Evolutionary conservation across 2,113 vertebrate species (phyloP).

Genomic region (Holacanthus passer): DNA sequence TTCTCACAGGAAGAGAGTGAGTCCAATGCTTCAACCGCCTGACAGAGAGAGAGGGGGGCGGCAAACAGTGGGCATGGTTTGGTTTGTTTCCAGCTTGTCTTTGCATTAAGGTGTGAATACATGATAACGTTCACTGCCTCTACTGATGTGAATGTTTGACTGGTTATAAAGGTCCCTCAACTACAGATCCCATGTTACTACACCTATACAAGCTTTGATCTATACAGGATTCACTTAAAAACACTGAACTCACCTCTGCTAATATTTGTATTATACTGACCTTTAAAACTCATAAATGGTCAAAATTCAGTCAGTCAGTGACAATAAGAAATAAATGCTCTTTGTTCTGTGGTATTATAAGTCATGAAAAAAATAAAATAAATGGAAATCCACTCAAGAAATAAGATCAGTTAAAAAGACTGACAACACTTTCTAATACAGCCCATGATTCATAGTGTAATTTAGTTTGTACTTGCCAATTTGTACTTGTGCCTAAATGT

Average conservation of each 20-base stretch:
- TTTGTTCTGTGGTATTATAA: too few species aligned
- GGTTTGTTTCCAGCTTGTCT: conserved; percentile 17
- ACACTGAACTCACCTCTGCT: not conserved
- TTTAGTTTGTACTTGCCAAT: not conserved
- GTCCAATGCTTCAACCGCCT: conserved; percentile 77
- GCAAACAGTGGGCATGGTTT: not conserved
- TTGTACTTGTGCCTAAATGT: not conserved
- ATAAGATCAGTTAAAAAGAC: not conserved
- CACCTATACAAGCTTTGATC: not conserved
- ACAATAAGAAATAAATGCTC: not conserved
- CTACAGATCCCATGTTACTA: not conserved
- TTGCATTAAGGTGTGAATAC: conserved; percentile 10
- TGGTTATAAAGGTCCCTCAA: not conserved
- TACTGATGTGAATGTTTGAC: not conserved
- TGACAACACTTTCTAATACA: too few species aligned
- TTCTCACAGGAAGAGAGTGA: conserved; percentile 93
- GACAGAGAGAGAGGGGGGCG: not conserved
- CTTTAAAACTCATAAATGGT: not conserved
- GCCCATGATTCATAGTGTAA: too few species aligned
- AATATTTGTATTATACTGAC: too few species aligned
- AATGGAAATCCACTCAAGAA: not conserved
- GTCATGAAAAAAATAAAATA: not conserved
- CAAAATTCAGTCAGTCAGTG: not conserved
- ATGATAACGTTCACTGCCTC: not conserved
- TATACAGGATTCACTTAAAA: not conserved